These are phyloP conservation scores for Lasiurus borealis DNA, from an alignment of 2,113 vertebrate genomes.

Conservation along the genomic window DNA sequence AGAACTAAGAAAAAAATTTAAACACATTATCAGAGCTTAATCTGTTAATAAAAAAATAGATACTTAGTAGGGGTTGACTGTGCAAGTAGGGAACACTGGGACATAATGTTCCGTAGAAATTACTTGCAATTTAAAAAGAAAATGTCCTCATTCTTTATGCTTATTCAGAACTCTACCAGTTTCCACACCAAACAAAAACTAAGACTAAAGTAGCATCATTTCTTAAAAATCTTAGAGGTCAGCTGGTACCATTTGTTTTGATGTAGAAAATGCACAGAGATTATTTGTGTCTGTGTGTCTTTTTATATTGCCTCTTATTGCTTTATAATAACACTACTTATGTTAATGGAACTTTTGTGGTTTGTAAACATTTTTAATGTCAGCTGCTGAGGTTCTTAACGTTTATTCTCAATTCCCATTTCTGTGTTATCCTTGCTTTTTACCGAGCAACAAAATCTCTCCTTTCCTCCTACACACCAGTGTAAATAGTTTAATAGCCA, in stretches of 20 bases:
- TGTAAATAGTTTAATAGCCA: constrained; percentile 71
- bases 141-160: not conserved
- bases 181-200: not conserved
- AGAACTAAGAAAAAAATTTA: constrained; percentile 58
- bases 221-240: constrained; percentile 7
- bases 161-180: constrained; percentile 17
- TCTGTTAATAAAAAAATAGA: constrained; percentile 71
- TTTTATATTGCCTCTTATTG: constrained; percentile 72
- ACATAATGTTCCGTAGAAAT: constrained; percentile 56
- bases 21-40: constrained; percentile 58
- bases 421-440: constrained; percentile 63
- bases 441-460: constrained; percentile 71
- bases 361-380: constrained; percentile 81
- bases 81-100: not conserved
- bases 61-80: constrained; percentile 51
- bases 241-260: constrained; percentile 29
- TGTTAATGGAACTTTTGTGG: constrained; percentile 74
- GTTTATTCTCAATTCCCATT: constrained; percentile 75
- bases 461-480: constrained; percentile 65
- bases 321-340: constrained; percentile 75
- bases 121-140: constrained; percentile 39
- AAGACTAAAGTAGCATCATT: not conserved
- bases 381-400: constrained; percentile 68
- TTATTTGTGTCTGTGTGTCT: constrained; percentile 59
- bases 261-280: not conserved